A percentile compares a stretch with the other conserved stretches of the same genome.
Conservation (phyloP, 2,113 vertebrate species). For the Recurvirostra avosetta region DNA sequence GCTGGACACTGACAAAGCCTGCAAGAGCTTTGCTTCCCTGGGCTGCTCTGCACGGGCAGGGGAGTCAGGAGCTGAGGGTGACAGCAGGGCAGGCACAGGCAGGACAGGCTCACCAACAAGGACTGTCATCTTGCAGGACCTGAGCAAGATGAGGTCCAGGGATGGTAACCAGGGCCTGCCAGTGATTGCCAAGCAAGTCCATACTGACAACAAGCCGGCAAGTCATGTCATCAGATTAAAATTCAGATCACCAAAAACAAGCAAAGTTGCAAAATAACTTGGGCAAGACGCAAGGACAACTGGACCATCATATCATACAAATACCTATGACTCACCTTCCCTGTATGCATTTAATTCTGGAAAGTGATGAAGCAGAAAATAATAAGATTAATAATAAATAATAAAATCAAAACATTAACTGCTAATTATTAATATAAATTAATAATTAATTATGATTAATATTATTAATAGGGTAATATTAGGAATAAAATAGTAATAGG, state of each 20-base stretch:
- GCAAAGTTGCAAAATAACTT: neutral
- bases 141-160: neutral
- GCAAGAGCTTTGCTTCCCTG: neutral
- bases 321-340: neutral
- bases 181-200: neutral
- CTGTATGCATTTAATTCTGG: neutral
- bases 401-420: neutral
- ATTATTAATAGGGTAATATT: neutral
- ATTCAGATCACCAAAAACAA: neutral
- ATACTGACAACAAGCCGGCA: neutral
- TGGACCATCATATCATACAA: neutral
- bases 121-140: neutral
- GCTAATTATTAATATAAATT: neutral
- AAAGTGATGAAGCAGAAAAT: neutral
- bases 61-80: neutral
- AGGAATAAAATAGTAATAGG: neutral
- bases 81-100: neutral
- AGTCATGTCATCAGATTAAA: neutral
- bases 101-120: neutral
- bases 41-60: fast-evolving
- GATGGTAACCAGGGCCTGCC: neutral
- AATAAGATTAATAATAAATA: neutral
- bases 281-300: neutral
- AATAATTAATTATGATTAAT: neutral
- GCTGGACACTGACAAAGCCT: neutral